Conservation (phyloP, 2,797 vertebrate genomes). For the Sus cebifrons region DNA sequence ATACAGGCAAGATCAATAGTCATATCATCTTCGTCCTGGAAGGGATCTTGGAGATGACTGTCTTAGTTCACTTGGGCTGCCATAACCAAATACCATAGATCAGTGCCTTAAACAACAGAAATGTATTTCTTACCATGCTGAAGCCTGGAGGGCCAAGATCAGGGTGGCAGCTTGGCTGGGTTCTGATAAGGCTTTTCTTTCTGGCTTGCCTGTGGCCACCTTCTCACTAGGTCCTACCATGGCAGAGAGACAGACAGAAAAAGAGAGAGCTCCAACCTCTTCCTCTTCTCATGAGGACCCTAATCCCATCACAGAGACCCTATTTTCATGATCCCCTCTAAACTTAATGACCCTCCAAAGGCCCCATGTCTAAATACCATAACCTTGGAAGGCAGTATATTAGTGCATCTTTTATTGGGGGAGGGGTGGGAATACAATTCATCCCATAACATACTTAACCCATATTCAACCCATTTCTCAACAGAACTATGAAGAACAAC, state of each 20-base stretch:
- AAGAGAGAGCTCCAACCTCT: background rate
- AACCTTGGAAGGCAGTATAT: background rate
- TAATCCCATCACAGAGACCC: background rate
- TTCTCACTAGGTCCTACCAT: background rate
- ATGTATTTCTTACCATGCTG: background rate
- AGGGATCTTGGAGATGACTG: conserved; percentile 1
- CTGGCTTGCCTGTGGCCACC: background rate
- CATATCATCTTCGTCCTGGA: conserved; percentile 56
- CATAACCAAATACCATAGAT: background rate
- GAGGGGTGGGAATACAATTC: too few species aligned
- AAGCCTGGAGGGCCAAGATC: background rate
- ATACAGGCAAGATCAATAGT: conserved; percentile 72
- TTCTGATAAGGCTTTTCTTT: background rate
- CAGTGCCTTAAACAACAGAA: background rate
- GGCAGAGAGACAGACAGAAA: background rate
- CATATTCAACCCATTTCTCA: background rate
- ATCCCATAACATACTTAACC: background rate
- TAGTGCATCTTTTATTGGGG: background rate
- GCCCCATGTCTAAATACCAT: background rate
- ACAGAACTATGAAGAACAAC: background rate
- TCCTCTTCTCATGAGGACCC: background rate
- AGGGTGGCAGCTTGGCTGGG: rapidly evolving
- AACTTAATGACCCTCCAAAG: background rate
- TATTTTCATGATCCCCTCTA: background rate
- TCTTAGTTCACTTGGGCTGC: background rate